Conservation (phyloP, 2,888 invertebrate genomes). For the Heliconius hortense region DNA sequence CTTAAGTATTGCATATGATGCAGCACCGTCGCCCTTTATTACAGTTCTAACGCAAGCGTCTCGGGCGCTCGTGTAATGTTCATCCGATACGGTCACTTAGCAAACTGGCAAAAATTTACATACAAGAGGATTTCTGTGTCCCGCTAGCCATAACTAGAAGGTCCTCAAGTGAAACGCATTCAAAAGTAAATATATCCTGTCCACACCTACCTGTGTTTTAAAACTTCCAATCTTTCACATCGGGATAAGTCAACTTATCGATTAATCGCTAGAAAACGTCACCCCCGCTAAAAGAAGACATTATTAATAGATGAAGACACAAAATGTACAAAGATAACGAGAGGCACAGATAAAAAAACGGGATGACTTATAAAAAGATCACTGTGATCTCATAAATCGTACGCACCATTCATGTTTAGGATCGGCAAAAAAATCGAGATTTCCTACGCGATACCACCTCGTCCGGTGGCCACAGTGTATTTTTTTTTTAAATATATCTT, state of each 20-base stretch:
- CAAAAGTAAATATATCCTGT: constrained; percentile 8
- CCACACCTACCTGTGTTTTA: constrained; percentile 2
- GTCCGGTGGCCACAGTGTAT: constrained; percentile 67
- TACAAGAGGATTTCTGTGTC: constrained; percentile 51
- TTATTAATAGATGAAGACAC: constrained; percentile 81
- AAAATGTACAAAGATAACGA: constrained; percentile 73
- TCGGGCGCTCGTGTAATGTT: constrained; percentile 68
- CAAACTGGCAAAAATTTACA: constrained; percentile 59
- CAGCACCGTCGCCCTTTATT: constrained; percentile 49
- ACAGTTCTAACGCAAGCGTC: constrained; percentile 56
- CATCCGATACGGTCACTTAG: constrained; percentile 65
- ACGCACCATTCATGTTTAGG: constrained; percentile 77
- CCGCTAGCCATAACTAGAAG: constrained; percentile 37
- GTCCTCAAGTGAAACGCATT: constrained; percentile 33
- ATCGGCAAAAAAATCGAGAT: constrained; percentile 68
- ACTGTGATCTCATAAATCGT: constrained; percentile 79
- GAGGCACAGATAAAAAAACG: constrained; percentile 64
- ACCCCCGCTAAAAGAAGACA: constrained; percentile 72
- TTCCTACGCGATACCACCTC: constrained; percentile 74
- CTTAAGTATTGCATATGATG: constrained; percentile 42
- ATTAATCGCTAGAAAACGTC: constrained; percentile 58
- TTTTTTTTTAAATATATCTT: constrained; percentile 49
- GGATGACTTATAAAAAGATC: constrained; percentile 73
- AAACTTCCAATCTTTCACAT: neutral
- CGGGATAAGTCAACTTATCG: constrained; percentile 54